Evolutionary conservation across 2,888 invertebrate genomes (phyloP).

Genomic region (Furcula furcula): DNA sequence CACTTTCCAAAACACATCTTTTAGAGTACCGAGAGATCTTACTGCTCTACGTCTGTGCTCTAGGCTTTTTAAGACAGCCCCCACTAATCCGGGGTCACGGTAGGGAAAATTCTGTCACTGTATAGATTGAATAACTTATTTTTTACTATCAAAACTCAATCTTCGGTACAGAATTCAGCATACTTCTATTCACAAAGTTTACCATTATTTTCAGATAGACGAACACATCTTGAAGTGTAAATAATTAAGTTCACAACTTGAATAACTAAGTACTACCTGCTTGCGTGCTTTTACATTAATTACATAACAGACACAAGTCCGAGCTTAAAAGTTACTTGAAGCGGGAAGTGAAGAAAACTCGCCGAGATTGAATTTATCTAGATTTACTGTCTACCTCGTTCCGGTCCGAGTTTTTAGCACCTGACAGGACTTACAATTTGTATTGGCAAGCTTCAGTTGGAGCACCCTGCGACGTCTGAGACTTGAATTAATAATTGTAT

Average conservation of each 20-base stretch:
- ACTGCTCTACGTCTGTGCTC: no score
- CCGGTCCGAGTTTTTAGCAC: constrained; percentile 64
- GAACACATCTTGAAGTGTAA: constrained; percentile 3
- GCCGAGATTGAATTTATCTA: constrained; percentile 61
- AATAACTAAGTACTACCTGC: constrained; percentile 20
- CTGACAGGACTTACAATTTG: constrained; percentile 71
- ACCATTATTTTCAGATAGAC: background rate
- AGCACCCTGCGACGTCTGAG: constrained; percentile 34
- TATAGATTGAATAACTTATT: no score
- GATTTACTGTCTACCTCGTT: constrained; percentile 60
- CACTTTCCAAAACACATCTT: no score
- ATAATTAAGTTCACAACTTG: constrained; percentile 19
- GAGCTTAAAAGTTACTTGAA: constrained; percentile 44
- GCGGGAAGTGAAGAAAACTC: constrained; percentile 43
- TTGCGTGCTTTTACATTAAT: constrained; percentile 33
- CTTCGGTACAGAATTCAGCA: background rate
- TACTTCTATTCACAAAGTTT: background rate
- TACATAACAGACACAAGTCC: constrained; percentile 38
- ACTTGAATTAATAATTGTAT: constrained; percentile 46
- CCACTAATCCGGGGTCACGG: no score
- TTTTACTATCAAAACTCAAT: constrained; percentile 6
- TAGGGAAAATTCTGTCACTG: no score
- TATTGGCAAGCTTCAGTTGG: constrained; percentile 50
- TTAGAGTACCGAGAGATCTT: no score
- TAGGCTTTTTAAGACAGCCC: no score